These are phyloP conservation scores for Eonycteris spelaea DNA, from an alignment of 2,113 vertebrate genomes.

Conservation along the genomic window DNA sequence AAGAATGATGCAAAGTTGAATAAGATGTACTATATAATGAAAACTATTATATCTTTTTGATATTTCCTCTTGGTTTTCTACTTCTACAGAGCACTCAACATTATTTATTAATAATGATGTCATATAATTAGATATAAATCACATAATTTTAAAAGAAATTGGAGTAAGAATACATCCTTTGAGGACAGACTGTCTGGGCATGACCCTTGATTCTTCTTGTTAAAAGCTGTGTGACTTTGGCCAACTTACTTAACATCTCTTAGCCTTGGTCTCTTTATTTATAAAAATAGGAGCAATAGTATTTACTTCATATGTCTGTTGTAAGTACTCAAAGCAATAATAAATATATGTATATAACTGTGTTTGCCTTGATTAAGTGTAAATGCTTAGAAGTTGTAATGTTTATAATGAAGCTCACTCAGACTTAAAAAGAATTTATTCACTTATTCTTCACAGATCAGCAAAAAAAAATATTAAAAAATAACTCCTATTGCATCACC, in stretches of 20 bases:
- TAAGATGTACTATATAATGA: neutral
- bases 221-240: neutral
- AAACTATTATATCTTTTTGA: neutral
- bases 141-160: neutral
- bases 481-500: neutral
- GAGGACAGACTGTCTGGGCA: neutral
- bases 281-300: neutral
- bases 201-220: neutral
- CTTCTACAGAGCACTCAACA: neutral
- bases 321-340: neutral
- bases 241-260: neutral
- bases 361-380: neutral
- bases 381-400: neutral
- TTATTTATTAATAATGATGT: neutral
- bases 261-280: neutral
- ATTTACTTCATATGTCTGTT: neutral
- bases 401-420: neutral
- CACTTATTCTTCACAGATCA: neutral
- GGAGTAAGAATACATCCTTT: neutral
- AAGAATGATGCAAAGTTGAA: neutral
- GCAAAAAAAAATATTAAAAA: neutral
- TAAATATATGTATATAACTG: neutral
- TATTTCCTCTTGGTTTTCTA: neutral
- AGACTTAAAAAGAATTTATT: neutral
- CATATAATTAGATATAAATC: neutral